Percentiles rank a stretch among this genome's conserved stretches.
Evolutionary conservation across 92 coral and sea anemone genomes (phyloP).

Genomic region (Isaurus tuberculatus): DNA sequence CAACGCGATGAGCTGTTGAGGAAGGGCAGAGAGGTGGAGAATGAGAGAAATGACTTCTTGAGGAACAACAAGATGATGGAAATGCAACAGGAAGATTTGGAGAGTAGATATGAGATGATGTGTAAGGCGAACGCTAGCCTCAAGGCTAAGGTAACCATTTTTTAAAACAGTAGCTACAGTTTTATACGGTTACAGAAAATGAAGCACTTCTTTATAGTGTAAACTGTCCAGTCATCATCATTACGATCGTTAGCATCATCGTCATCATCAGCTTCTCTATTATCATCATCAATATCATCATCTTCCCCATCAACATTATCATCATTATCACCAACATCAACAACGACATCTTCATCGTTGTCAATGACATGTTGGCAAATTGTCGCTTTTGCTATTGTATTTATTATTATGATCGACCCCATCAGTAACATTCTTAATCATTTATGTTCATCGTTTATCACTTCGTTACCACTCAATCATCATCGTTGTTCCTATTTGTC

Average conservation of each 20-base stretch:
- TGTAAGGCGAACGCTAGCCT: slow-evolving; percentile 81
- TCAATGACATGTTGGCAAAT: too few relatives aligned
- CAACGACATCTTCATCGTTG: too few relatives aligned
- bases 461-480: background rate
- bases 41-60: slow-evolving; percentile 92
- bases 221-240: background rate
- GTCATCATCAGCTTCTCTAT: background rate
- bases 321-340: too few relatives aligned
- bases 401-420: too few relatives aligned
- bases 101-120: slow-evolving; percentile 79
- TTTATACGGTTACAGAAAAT: background rate
- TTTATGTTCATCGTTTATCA: too few relatives aligned
- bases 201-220: too few relatives aligned
- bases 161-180: too few relatives aligned
- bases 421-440: too few relatives aligned
- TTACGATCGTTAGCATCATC: background rate
- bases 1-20: slow-evolving; percentile 90
- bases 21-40: slow-evolving; percentile 93
- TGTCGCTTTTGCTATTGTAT: too few relatives aligned
- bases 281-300: background rate
- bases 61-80: slow-evolving; percentile 96
- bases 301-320: background rate
- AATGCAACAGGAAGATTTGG: slow-evolving; percentile 91
- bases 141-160: slow-evolving; percentile 68
- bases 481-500: background rate